phyloP scores from a whole-genome alignment of 2,113 vertebrate species.

The Pandion haliaetus region DNA sequence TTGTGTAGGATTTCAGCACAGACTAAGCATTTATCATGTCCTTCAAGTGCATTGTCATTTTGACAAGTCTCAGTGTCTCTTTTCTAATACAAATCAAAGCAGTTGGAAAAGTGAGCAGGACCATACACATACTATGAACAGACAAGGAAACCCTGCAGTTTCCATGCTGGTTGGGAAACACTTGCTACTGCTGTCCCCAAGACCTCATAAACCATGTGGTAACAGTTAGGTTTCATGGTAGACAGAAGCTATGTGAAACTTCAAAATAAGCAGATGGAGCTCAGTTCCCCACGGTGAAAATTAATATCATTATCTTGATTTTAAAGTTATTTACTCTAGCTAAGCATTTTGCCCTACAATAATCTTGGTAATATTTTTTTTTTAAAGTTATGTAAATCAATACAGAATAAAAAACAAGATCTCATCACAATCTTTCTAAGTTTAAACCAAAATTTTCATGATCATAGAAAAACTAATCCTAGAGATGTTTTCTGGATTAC shows the following conservation, averaged over 20 bases:
- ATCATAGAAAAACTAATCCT: neutral
- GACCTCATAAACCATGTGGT: neutral
- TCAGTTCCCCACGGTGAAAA: neutral
- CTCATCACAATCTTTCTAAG: neutral
- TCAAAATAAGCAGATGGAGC: neutral
- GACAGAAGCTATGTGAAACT: neutral
- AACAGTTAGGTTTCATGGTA: neutral
- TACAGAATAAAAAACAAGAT: neutral
- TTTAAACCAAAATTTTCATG: neutral
- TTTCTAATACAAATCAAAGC: neutral
- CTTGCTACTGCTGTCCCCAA: neutral
- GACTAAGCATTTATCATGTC: neutral
- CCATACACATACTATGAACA: neutral
- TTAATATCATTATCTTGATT: neutral
- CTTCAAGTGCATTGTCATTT: neutral
- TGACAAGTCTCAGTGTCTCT: neutral
- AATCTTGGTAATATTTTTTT: neutral
- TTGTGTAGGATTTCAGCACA: neutral
- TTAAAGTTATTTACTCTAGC: neutral
- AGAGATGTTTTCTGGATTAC: rapidly evolving
- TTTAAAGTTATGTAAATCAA: neutral
- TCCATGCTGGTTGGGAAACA: neutral
- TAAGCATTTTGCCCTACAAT: neutral
- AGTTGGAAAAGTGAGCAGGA: neutral
- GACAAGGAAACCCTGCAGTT: neutral